These are phyloP conservation scores for Suncus etruscus DNA, from an alignment of 2,113 vertebrate genomes.

Conservation along the genomic window DNA sequence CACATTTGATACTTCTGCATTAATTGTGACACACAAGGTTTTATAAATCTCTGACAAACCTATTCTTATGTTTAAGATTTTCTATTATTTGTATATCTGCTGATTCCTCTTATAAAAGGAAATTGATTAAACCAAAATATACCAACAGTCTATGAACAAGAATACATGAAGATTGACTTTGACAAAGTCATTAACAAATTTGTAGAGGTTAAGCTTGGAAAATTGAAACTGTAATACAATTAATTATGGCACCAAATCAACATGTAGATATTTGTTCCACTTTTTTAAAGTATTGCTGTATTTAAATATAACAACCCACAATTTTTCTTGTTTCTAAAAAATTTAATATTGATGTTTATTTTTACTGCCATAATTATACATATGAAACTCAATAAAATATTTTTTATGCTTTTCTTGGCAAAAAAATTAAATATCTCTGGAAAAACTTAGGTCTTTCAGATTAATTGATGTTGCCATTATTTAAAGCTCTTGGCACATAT, in stretches of 20 bases:
- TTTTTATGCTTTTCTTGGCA: neutral
- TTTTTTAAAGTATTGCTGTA: slow-evolving; percentile 8
- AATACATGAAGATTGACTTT: neutral
- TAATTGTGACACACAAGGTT: neutral
- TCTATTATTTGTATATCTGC: neutral
- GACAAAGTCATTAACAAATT: slow-evolving; percentile 37
- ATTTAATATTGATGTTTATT: neutral
- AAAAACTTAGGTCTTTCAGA: neutral
- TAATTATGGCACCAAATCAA: neutral
- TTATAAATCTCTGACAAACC: slow-evolving; percentile 3
- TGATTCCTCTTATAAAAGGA: slow-evolving; percentile 18
- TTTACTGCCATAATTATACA: neutral
- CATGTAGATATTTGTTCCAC: neutral
- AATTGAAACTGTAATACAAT: neutral
- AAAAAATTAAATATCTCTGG: too few species aligned
- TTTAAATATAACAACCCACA: neutral
- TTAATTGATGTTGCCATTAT: neutral
- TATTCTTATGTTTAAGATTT: neutral
- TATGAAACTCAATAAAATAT: neutral
- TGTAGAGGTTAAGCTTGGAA: slow-evolving; percentile 25
- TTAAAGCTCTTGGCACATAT: neutral
- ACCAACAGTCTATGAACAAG: neutral
- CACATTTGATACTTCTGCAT: neutral
- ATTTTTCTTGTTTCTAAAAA: neutral
- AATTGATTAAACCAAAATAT: neutral